Evolutionary conservation across 2,113 vertebrate species (phyloP).

Genomic region (Pelmatolapia mariae): DNA sequence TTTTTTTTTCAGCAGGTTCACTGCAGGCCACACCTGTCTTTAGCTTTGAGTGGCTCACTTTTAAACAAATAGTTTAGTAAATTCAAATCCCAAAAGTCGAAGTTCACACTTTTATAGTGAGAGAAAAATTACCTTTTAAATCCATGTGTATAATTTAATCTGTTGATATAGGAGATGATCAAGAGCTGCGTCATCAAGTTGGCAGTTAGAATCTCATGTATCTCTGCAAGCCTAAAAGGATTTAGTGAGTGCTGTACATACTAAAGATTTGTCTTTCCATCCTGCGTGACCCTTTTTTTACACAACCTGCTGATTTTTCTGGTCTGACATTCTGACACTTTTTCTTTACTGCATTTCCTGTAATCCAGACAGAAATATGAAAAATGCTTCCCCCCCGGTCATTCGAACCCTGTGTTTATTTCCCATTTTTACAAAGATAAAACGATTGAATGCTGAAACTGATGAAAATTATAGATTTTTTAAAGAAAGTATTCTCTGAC

Average conservation of each 20-base stretch:
- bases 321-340: background rate
- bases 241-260: background rate
- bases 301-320: background rate
- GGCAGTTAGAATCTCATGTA: background rate
- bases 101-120: background rate
- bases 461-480: background rate
- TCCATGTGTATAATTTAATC: background rate
- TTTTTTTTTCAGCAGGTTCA: background rate
- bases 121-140: background rate
- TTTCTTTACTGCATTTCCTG: background rate
- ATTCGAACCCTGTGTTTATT: background rate
- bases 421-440: background rate
- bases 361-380: background rate
- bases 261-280: background rate
- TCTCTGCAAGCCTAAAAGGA: background rate
- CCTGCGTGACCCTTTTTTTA: background rate
- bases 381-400: fast-evolving
- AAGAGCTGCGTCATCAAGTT: background rate
- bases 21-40: background rate
- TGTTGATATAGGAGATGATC: background rate
- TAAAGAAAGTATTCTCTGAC: background rate
- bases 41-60: background rate
- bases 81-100: background rate
- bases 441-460: background rate
- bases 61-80: background rate